phyloP scores from a whole-genome alignment of 2,113 vertebrate species.

The Baryphthengus martii region DNA sequence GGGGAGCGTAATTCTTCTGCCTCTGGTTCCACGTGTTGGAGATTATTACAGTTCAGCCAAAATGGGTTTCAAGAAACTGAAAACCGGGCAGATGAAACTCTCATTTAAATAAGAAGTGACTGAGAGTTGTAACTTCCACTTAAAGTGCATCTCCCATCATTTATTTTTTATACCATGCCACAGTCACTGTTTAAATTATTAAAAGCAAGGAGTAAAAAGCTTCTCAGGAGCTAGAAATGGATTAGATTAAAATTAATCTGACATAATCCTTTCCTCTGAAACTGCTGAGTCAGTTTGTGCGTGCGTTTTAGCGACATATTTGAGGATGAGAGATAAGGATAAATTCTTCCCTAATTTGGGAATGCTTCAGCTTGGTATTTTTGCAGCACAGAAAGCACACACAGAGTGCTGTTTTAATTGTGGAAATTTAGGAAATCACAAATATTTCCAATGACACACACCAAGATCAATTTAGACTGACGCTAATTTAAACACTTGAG shows the following conservation, averaged over 20 bases:
- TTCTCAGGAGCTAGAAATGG: slow-evolving; percentile 33
- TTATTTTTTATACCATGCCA: slow-evolving; percentile 49
- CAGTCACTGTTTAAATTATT: slow-evolving; percentile 39
- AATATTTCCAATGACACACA: background rate
- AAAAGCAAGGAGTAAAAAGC: slow-evolving; percentile 21
- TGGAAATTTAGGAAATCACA: background rate
- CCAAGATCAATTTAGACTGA: background rate
- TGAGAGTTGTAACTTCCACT: slow-evolving; percentile 23
- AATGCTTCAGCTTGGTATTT: background rate
- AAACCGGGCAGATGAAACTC: background rate
- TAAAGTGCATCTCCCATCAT: slow-evolving; percentile 48
- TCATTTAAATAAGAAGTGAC: slow-evolving; percentile 38
- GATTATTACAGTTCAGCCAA: background rate
- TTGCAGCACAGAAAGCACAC: background rate
- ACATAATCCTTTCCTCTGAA: slow-evolving; percentile 28
- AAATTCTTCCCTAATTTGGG: background rate
- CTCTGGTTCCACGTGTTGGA: background rate
- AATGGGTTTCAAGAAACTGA: background rate
- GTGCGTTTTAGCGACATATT: slow-evolving; percentile 3
- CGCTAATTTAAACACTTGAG: background rate
- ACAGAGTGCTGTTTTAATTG: background rate
- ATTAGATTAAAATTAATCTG: slow-evolving; percentile 58
- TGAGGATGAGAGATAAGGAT: background rate
- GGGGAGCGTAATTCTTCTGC: background rate
- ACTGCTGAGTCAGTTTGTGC: slow-evolving; percentile 21